A percentile compares a stretch with the other conserved stretches of the same genome.
Evolutionary conservation across 2,113 vertebrate species (phyloP).

Genomic region (Podarcis cretensis): DNA sequence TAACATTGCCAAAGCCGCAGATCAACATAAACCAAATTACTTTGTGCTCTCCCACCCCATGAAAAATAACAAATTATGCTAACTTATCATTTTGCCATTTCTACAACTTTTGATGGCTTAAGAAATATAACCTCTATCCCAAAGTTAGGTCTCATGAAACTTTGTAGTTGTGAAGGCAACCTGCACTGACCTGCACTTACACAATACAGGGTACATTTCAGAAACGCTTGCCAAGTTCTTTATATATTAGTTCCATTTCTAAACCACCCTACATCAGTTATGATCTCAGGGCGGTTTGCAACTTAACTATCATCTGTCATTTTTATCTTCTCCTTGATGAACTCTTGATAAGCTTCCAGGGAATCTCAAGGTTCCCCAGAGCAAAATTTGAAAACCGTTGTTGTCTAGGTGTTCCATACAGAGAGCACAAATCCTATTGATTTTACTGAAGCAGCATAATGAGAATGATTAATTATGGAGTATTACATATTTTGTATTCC

Average conservation of each 20-base stretch:
- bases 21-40: not conserved
- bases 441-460: not conserved
- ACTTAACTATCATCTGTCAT: not conserved
- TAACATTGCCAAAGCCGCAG: not conserved
- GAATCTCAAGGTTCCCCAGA: not conserved
- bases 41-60: not conserved
- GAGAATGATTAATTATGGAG: constrained; percentile 9
- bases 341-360: not conserved
- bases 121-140: not conserved
- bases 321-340: not conserved
- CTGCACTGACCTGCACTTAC: not conserved
- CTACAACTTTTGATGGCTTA: not conserved
- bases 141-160: too few species aligned
- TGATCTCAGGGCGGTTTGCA: not conserved
- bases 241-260: not conserved
- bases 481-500: not conserved
- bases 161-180: too few species aligned
- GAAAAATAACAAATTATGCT: not conserved
- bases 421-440: not conserved
- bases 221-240: not conserved
- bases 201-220: not conserved
- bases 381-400: not conserved
- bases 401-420: not conserved
- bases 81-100: not conserved
- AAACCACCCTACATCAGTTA: too few species aligned